phyloP scores from a whole-genome alignment of 2,113 vertebrate species.

The Onychorhynchus coronatus region DNA sequence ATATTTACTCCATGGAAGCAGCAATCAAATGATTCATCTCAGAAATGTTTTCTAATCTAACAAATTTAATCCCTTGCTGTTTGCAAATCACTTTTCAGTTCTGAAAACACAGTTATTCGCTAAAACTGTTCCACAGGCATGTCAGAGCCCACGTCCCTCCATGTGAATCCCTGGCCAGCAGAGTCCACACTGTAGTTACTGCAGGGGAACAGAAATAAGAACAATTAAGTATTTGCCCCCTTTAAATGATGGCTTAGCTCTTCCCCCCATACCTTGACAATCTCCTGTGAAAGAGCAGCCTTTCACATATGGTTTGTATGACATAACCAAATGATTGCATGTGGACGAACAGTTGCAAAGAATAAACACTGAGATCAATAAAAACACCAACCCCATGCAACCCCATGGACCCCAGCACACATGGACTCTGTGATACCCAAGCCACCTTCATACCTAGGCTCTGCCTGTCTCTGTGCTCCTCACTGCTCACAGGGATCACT shows the following conservation, averaged over 20 bases:
- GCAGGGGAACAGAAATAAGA: background rate
- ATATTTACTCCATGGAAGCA: background rate
- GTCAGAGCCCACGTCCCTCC: fast-evolving
- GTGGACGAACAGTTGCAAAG: background rate
- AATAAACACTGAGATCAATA: background rate
- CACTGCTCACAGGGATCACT: background rate
- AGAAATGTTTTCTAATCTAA: background rate
- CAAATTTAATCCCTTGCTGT: background rate
- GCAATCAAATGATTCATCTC: background rate
- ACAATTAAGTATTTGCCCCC: background rate
- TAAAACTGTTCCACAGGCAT: background rate
- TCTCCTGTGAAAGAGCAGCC: background rate
- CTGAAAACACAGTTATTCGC: background rate
- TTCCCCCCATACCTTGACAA: fast-evolving
- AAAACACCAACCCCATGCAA: fast-evolving
- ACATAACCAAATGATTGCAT: background rate
- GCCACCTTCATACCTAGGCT: fast-evolving
- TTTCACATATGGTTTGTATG: fast-evolving
- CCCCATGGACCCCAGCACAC: fast-evolving
- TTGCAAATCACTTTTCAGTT: background rate
- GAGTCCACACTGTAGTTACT: fast-evolving
- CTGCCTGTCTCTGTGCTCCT: background rate
- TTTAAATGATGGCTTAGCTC: background rate
- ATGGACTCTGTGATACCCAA: background rate
- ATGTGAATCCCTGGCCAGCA: fast-evolving